phyloP scores from a whole-genome alignment of 2,888 invertebrate genomes.

The Pachydiplax longipennis region DNA sequence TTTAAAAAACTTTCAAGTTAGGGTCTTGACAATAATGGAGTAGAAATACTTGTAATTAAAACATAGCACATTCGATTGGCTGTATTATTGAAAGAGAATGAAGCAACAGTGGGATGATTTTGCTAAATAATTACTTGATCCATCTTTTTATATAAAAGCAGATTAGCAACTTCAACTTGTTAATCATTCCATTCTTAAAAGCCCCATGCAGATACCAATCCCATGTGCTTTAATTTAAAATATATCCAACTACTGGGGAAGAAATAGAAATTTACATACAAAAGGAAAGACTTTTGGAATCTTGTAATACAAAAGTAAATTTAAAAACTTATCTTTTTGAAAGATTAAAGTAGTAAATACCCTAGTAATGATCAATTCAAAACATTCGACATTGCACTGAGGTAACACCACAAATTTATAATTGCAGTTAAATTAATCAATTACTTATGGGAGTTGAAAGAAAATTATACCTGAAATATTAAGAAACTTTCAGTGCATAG shows the following conservation, averaged over 20 bases:
- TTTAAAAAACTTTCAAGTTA: background rate
- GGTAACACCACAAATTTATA: too few species aligned
- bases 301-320: slow-evolving; percentile 29
- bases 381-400: background rate
- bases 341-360: background rate
- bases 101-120: slow-evolving; percentile 41
- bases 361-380: background rate
- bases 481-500: background rate
- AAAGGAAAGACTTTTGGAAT: slow-evolving; percentile 28
- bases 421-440: background rate
- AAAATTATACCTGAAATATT: background rate
- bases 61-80: slow-evolving; percentile 23
- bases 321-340: background rate
- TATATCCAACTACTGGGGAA: slow-evolving; percentile 19
- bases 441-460: background rate
- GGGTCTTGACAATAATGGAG: background rate
- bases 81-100: slow-evolving; percentile 27
- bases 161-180: slow-evolving; percentile 39
- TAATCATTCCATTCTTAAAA: slow-evolving; percentile 42
- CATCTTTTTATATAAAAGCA: slow-evolving; percentile 20
- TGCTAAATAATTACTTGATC: slow-evolving; percentile 32
- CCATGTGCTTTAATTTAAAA: slow-evolving; percentile 31
- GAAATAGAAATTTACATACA: slow-evolving; percentile 33
- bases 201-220: slow-evolving; percentile 42
- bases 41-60: slow-evolving; percentile 12